Evolutionary conservation across 2,888 invertebrate species (phyloP).

Genomic region (Lacanobia wlatinum): DNA sequence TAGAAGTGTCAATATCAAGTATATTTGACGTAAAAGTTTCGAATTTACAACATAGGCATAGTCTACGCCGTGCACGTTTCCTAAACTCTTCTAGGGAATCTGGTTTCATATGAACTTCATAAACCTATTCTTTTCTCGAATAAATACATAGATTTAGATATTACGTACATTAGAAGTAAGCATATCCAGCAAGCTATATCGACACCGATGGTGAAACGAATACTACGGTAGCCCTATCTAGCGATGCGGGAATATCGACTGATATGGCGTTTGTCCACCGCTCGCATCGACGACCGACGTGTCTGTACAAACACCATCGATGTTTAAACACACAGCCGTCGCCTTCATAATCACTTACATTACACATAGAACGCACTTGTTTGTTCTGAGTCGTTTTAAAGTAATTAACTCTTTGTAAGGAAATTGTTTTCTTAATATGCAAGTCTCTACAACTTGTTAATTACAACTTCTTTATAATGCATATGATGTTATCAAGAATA

Average conservation of each 20-base stretch:
- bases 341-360: not conserved
- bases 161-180: too few species aligned
- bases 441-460: not conserved
- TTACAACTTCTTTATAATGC: not conserved
- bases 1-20: too few species aligned
- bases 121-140: not conserved
- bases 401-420: not conserved
- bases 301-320: conserved; percentile 35
- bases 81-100: not conserved
- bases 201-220: too few species aligned
- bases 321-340: not conserved
- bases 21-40: too few species aligned
- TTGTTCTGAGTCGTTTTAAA: not conserved
- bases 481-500: not conserved
- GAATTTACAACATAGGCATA: too few species aligned
- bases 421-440: not conserved
- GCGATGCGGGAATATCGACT: conserved; percentile 43
- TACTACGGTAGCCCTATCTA: not conserved
- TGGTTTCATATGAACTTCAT: not conserved
- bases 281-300: conserved; percentile 22
- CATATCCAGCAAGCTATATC: too few species aligned
- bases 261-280: not conserved
- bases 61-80: too few species aligned
- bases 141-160: too few species aligned
- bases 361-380: not conserved